Conservation (phyloP, 2,113 vertebrate species). For the Polypterus bichir region DNA sequence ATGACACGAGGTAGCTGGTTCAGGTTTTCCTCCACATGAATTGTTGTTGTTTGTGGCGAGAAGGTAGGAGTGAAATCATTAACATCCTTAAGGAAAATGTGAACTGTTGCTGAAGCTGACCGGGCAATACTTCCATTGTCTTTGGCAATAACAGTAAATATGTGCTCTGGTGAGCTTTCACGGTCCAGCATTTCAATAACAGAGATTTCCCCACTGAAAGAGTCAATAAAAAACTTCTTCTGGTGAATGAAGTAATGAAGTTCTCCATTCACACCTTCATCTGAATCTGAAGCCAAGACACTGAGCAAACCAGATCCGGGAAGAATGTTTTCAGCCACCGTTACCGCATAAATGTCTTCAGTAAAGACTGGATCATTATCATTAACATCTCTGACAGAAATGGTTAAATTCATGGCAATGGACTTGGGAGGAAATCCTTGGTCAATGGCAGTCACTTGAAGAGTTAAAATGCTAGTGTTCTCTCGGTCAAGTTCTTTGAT, state of each 20-base stretch:
- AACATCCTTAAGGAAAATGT: conserved; percentile 26
- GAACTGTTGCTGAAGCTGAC: conserved; percentile 23
- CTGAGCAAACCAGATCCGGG: conserved; percentile 35
- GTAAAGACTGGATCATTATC: conserved; percentile 45
- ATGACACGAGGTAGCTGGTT: conserved; percentile 19
- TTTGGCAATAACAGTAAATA: conserved; percentile 19
- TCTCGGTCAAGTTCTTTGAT: conserved; percentile 44
- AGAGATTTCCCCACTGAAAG: conserved; percentile 35
- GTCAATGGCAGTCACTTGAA: conserved; percentile 39
- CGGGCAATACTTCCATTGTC: conserved; percentile 23
- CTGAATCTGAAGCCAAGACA: conserved; percentile 39
- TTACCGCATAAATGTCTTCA: conserved; percentile 31
- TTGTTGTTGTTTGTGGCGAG: conserved; percentile 11
- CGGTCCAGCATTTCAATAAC: conserved; percentile 39
- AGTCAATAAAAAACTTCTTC: conserved; percentile 38
- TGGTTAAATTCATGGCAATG: conserved; percentile 31
- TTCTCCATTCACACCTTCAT: conserved; percentile 38
- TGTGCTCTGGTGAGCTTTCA: conserved; percentile 29
- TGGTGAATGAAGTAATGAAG: conserved; percentile 35
- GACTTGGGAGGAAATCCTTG: conserved; percentile 33
- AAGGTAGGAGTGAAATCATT: conserved; percentile 30
- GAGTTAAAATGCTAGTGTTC: conserved; percentile 23
- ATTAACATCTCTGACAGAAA: conserved; percentile 44
- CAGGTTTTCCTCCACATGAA: conserved; percentile 27
- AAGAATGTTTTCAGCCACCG: conserved; percentile 35